Percentiles rank a stretch among this genome's conserved stretches.
Conservation (phyloP, 2,888 invertebrate genomes). For the Drosophila nigritarsus region DNA sequence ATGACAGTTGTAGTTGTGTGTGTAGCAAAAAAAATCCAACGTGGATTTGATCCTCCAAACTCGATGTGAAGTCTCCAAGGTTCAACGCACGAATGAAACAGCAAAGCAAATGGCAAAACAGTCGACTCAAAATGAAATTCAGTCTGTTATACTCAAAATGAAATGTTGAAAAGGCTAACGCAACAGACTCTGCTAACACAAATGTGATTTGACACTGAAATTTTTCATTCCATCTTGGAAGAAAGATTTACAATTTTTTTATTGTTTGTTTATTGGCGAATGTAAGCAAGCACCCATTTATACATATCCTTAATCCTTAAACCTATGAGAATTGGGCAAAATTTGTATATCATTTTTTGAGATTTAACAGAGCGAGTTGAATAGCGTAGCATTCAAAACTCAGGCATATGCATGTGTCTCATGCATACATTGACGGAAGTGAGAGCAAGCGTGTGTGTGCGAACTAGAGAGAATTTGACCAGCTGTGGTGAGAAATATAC, state of each 20-base stretch:
- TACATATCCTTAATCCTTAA: background rate
- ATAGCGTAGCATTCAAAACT: conserved; percentile 14
- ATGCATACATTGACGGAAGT: conserved; percentile 4
- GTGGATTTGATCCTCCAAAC: conserved; percentile 85
- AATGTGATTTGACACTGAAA: conserved; percentile 19
- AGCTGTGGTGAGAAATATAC: conserved; percentile 54
- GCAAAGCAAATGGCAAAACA: conserved; percentile 54
- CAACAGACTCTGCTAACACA: conserved; percentile 39
- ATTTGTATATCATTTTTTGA: background rate
- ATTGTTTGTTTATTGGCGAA: background rate
- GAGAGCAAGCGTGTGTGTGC: conserved; percentile 21
- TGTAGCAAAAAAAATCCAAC: conserved; percentile 69
- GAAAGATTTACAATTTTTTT: background rate
- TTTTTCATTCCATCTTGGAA: background rate
- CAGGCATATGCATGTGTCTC: conserved; percentile 3
- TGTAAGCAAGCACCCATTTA: background rate
- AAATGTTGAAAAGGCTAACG: conserved; percentile 30
- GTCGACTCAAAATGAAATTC: conserved; percentile 59
- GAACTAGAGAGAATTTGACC: conserved; percentile 45
- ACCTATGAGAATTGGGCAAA: background rate
- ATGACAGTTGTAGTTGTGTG: conserved; percentile 65
- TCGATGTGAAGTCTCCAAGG: conserved; percentile 84
- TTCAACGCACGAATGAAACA: conserved; percentile 61
- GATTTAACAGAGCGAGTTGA: conserved; percentile 22
- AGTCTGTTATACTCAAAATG: conserved; percentile 58